Conservation (phyloP, 2,797 vertebrate genomes). For the Denticeps clupeoides region DNA sequence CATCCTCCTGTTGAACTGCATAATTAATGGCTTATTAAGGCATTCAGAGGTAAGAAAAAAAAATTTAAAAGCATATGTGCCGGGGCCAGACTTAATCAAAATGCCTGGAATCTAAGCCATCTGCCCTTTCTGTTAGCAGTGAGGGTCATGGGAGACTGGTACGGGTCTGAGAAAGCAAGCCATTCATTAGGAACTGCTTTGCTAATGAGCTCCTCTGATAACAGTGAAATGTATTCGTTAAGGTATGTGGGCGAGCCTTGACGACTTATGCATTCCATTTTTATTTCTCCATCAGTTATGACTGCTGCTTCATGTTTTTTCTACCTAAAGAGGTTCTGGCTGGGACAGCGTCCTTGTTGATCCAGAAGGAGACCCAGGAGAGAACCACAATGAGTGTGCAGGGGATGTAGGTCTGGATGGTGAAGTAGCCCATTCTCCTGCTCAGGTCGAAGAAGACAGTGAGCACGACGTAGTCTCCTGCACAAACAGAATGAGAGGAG, state of each 20-base stretch:
- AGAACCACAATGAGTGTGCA: constrained; percentile 96
- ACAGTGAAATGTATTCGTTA: constrained; percentile 8
- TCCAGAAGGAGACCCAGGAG: constrained; percentile 98
- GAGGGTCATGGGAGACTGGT: too few relatives aligned
- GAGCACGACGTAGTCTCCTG: constrained; percentile 96
- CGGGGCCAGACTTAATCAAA: constrained; percentile 45
- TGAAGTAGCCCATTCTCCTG: constrained; percentile 98
- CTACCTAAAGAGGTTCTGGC: constrained; percentile 94
- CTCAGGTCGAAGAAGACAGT: constrained; percentile 95
- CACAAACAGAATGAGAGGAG: constrained; percentile 1
- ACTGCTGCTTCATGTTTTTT: background rate
- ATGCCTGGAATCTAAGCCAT: constrained; percentile 44
- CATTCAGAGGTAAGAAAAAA: constrained; percentile 22
- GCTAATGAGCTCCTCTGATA: constrained; percentile 31
- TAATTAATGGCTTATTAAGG: constrained; percentile 62
- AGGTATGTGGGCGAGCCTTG: constrained; percentile 14
- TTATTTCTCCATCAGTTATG: background rate
- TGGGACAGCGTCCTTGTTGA: constrained; percentile 96
- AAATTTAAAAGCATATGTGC: constrained; percentile 43
- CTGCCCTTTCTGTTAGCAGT: constrained; percentile 39
- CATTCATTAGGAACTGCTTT: constrained; percentile 32
- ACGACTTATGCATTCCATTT: constrained; percentile 8
- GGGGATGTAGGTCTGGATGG: constrained; percentile 97
- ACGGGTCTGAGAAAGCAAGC: too few relatives aligned
- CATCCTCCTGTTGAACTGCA: constrained; percentile 42